These are phyloP conservation scores for Phymastichus coffea DNA, from an alignment of 1,140 invertebrate genomes.

Conservation along the genomic window DNA sequence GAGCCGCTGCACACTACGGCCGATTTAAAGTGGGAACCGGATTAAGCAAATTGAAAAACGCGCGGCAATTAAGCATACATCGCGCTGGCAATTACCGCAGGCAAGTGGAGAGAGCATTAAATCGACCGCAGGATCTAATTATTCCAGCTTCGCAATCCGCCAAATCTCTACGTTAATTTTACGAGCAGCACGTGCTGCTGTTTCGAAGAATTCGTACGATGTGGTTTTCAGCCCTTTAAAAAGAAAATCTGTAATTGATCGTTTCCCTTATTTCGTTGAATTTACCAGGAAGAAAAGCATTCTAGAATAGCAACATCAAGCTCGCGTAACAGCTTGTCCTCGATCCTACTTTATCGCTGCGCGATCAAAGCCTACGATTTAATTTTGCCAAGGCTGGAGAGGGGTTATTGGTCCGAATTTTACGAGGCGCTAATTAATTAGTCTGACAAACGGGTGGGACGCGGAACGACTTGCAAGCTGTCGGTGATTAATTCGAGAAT, in stretches of 20 bases:
- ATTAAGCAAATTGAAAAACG: conserved; percentile 24
- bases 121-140: conserved; percentile 21
- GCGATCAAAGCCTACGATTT: too few species aligned
- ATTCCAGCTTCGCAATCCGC: conserved; percentile 15
- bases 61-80: conserved; percentile 5
- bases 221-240: too few species aligned
- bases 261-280: too few species aligned
- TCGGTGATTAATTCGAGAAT: conserved; percentile 35
- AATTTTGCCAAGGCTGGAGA: conserved; percentile 36
- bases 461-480: conserved; percentile 19
- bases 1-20: too few species aligned
- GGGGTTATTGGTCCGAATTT: conserved; percentile 36
- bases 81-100: neutral
- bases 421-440: conserved; percentile 48
- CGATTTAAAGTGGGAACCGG: too few species aligned
- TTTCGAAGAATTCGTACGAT: neutral
- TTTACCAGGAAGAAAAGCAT: too few species aligned
- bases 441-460: conserved; percentile 42
- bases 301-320: too few species aligned
- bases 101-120: conserved; percentile 12
- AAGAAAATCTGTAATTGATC: conserved; percentile 24
- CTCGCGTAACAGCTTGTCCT: too few species aligned
- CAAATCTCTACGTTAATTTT: conserved; percentile 13
- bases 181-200: neutral
- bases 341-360: too few species aligned